phyloP scores from a whole-genome alignment of 2,888 invertebrate genomes.

The Thysanoteuthis rhombus region DNA sequence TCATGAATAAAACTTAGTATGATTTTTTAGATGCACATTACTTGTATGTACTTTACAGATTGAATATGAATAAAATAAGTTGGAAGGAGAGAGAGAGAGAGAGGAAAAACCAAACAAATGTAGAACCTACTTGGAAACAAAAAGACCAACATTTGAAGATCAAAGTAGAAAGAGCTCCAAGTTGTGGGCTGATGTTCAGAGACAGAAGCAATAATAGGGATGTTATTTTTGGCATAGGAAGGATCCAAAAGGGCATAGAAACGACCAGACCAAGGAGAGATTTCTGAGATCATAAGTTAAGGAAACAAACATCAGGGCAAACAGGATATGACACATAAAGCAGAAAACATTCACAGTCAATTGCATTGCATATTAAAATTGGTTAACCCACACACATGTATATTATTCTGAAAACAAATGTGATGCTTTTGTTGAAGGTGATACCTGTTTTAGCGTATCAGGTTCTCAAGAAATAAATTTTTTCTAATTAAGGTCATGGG shows the following conservation, averaged over 20 bases:
- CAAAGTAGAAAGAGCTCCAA: slow-evolving; percentile 98
- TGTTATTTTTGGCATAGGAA: slow-evolving; percentile 97
- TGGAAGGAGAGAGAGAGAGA: not conserved
- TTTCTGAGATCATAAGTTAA: slow-evolving; percentile 73
- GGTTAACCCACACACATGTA: not conserved
- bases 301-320: slow-evolving; percentile 33
- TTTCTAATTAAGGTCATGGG: too few relatives aligned
- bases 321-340: not conserved
- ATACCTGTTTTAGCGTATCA: too few relatives aligned
- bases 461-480: too few relatives aligned
- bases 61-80: not conserved
- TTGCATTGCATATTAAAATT: slow-evolving; percentile 20
- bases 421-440: too few relatives aligned
- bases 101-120: not conserved
- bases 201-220: slow-evolving; percentile 96
- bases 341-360: not conserved
- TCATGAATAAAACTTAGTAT: too few relatives aligned
- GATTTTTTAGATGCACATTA: too few relatives aligned
- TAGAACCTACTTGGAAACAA: slow-evolving; percentile 77
- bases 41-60: not conserved
- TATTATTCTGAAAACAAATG: too few relatives aligned
- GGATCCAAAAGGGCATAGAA: slow-evolving; percentile 96
- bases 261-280: slow-evolving; percentile 97
- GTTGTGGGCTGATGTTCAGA: slow-evolving; percentile 99
- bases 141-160: slow-evolving; percentile 93